phyloP scores from a whole-genome alignment of 2,888 invertebrate species.

The Ochropleura leucogaster region DNA sequence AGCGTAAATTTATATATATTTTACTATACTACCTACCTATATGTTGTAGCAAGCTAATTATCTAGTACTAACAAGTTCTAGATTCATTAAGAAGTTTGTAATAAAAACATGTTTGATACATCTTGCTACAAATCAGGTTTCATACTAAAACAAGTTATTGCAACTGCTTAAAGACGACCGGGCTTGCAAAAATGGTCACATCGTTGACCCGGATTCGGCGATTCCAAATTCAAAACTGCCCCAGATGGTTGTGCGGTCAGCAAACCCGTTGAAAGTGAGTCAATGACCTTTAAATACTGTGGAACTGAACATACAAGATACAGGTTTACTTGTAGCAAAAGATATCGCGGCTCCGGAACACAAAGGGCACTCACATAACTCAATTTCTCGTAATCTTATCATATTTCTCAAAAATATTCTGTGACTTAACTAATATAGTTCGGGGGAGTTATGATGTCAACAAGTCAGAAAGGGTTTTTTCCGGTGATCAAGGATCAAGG shows the following conservation, averaged over 20 bases:
- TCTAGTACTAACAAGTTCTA: not conserved
- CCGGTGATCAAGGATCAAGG: no score
- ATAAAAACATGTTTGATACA: not conserved
- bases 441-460: no score
- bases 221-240: slow-evolving; percentile 1
- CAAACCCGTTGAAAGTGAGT: slow-evolving; percentile 22
- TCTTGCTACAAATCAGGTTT: slow-evolving; percentile 14
- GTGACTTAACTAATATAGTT: no score
- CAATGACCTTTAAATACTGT: slow-evolving; percentile 22
- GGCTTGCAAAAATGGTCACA: slow-evolving; percentile 8
- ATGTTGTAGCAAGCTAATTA: not conserved
- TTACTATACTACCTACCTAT: not conserved
- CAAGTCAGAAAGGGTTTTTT: no score
- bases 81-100: not conserved
- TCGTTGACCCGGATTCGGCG: slow-evolving; percentile 1
- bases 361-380: no score
- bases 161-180: not conserved
- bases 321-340: not conserved
- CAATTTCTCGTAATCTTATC: no score
- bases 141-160: slow-evolving; percentile 1
- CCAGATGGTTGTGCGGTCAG: not conserved
- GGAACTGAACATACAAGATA: not conserved
- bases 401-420: no score
- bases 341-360: no score
- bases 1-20: no score